Conservation (phyloP, 2,888 invertebrate genomes). For the Chloromyia formosa region DNA sequence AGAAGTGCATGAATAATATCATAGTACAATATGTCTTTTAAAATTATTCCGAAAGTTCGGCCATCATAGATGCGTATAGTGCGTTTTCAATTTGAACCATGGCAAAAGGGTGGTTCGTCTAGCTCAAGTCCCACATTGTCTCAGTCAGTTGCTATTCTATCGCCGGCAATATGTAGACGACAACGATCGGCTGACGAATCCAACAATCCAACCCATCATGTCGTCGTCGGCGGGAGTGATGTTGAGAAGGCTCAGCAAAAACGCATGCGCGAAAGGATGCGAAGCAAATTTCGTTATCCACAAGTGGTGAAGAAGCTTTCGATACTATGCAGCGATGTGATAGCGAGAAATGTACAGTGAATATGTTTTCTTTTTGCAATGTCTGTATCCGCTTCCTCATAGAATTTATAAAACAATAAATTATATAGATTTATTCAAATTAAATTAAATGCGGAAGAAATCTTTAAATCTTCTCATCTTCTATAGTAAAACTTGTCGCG, state of each 20-base stretch:
- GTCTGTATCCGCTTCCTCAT: not conserved
- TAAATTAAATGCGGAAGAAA: too few species aligned
- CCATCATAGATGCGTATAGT: slow-evolving; percentile 61
- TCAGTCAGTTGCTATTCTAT: slow-evolving; percentile 58
- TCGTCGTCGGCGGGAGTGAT: slow-evolving; percentile 28
- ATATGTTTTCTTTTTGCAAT: slow-evolving; percentile 13
- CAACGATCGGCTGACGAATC: slow-evolving; percentile 60
- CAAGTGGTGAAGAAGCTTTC: slow-evolving; percentile 65
- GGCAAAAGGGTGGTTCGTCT: slow-evolving; percentile 61
- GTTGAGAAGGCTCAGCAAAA: slow-evolving; percentile 48
- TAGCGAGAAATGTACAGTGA: slow-evolving; percentile 67
- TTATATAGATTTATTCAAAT: too few species aligned
- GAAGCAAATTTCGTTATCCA: slow-evolving; percentile 60
- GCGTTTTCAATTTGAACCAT: slow-evolving; percentile 63
- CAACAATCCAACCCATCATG: slow-evolving; percentile 55
- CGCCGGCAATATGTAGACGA: slow-evolving; percentile 60
- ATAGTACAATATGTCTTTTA: not conserved
- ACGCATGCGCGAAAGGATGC: slow-evolving; percentile 59
- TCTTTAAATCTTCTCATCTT: too few species aligned
- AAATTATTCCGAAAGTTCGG: not conserved
- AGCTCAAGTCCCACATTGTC: slow-evolving; percentile 60
- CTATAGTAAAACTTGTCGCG: too few species aligned
- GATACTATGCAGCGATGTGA: slow-evolving; percentile 68
- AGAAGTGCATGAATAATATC: not conserved
- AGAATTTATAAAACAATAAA: too few species aligned